Evolutionary conservation across 2,113 vertebrate species (phyloP).

Genomic region (Struthidea cinerea): DNA sequence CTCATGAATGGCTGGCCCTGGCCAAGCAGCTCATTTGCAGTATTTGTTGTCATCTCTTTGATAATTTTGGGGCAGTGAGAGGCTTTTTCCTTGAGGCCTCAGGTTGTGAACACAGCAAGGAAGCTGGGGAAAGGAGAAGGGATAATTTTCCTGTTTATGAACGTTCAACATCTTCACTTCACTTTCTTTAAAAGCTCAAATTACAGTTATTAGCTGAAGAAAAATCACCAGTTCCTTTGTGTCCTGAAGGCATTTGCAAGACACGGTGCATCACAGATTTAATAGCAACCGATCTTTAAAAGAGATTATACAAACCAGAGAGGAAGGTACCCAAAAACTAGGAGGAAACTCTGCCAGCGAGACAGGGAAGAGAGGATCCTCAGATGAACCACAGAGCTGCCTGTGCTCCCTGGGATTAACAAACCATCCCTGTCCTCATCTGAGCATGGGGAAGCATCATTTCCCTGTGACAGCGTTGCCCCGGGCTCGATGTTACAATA

Average conservation of each 20-base stretch:
- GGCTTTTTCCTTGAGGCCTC: neutral
- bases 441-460: neutral
- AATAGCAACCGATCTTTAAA: neutral
- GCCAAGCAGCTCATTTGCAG: neutral
- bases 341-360: neutral
- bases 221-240: neutral
- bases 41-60: neutral
- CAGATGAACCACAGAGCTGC: neutral
- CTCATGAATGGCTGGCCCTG: neutral
- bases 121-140: neutral
- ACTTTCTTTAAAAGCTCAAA: neutral
- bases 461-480: neutral
- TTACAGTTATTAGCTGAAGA: neutral
- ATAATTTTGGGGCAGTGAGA: neutral
- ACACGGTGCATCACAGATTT: neutral
- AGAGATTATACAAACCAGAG: neutral
- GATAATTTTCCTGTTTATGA: neutral
- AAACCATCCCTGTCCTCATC: neutral
- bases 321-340: neutral
- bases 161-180: neutral
- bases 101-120: neutral
- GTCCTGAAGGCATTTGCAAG: neutral
- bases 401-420: neutral
- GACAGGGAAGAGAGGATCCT: neutral
- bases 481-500: fast-evolving